A percentile compares a stretch with the other conserved stretches of the same genome.
These are phyloP conservation scores for Cylindroiulus punctatus DNA, from an alignment of 2,888 invertebrate genomes.

Conservation along the genomic window DNA sequence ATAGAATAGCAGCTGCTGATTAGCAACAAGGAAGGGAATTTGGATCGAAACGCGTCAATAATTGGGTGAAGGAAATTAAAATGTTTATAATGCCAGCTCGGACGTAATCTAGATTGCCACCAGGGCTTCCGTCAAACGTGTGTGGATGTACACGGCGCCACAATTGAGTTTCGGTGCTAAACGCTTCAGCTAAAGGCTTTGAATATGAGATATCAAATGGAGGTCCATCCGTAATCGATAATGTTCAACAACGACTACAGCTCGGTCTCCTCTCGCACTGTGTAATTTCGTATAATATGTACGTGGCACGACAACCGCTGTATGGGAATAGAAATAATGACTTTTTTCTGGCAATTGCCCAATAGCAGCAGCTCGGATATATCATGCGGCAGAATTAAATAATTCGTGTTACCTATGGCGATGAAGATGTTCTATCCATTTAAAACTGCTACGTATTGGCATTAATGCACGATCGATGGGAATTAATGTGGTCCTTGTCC, in stretches of 20 bases:
- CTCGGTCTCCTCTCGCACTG: neutral
- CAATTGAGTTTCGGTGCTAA: neutral
- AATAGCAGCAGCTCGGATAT: neutral
- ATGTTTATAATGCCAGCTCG: neutral
- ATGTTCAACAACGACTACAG: slow-evolving; percentile 3
- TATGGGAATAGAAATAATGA: slow-evolving; percentile 38
- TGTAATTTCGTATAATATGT: slow-evolving; percentile 16
- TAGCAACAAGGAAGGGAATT: neutral
- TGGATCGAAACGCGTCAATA: neutral
- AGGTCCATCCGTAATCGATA: slow-evolving; percentile 37
- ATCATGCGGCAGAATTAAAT: slow-evolving; percentile 28
- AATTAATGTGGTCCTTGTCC: slow-evolving; percentile 42
- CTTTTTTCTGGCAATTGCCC: neutral
- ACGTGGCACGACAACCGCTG: slow-evolving; percentile 34
- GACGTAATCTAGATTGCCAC: neutral
- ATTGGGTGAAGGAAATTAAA: neutral
- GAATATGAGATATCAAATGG: slow-evolving; percentile 15
- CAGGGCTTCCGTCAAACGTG: neutral
- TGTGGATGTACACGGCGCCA: neutral
- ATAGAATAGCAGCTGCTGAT: neutral
- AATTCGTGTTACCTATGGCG: slow-evolving; percentile 15
- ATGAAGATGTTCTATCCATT: slow-evolving; percentile 4
- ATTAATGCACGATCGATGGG: slow-evolving; percentile 29
- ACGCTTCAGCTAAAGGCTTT: slow-evolving; percentile 4
- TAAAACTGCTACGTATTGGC: neutral